Evolutionary conservation across 2,113 vertebrate genomes (phyloP).

Genomic region (Zootoca vivipara): DNA sequence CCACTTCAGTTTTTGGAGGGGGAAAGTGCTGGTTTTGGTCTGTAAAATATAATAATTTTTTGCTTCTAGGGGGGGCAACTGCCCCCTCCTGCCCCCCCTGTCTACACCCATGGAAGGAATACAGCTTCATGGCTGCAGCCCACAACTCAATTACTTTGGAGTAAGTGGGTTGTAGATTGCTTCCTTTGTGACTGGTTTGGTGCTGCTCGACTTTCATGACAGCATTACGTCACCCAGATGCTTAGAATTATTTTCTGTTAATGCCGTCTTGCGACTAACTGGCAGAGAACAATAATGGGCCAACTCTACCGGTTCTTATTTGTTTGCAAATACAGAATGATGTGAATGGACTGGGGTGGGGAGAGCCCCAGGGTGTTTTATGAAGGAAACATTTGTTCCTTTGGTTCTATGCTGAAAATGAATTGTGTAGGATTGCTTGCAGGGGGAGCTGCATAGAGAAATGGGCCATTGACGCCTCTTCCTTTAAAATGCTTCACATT

Average conservation of each 20-base stretch:
- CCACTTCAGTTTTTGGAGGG: too few relatives aligned
- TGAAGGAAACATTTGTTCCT: constrained; percentile 20
- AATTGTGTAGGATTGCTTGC: neutral
- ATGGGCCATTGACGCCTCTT: neutral
- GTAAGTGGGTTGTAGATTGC: constrained; percentile 4
- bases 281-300: neutral
- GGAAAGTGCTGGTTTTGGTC: too few relatives aligned
- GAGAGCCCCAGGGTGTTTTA: constrained; percentile 1
- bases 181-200: neutral
- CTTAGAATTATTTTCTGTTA: neutral
- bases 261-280: neutral
- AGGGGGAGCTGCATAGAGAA: neutral
- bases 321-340: constrained; percentile 20
- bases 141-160: neutral
- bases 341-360: constrained; percentile 1
- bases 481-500: constrained; percentile 9
- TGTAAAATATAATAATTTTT: too few relatives aligned
- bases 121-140: neutral
- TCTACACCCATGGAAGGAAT: constrained; percentile 12
- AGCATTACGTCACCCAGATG: neutral
- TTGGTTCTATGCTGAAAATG: constrained; percentile 6
- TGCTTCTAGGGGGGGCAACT: too few relatives aligned
- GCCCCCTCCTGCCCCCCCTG: too few relatives aligned
- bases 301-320: constrained; percentile 10
- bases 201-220: neutral